Percentiles rank a stretch among this genome's conserved stretches.
These are phyloP conservation scores for Papilio protenor DNA, from an alignment of 2,888 invertebrate genomes.

Conservation along the genomic window DNA sequence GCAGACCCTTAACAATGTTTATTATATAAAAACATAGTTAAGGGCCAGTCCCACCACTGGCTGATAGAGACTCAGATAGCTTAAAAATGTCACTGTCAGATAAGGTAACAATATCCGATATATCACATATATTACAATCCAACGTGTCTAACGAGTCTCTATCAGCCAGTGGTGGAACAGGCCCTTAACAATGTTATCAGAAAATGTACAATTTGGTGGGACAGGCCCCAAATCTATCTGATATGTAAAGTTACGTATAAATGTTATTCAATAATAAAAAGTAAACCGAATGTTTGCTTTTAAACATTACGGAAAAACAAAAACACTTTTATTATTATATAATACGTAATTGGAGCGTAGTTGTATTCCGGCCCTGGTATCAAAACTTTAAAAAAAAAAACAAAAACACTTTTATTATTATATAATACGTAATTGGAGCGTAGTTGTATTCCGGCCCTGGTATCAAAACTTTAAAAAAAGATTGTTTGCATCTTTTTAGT, in stretches of 20 bases:
- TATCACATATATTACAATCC: too few relatives aligned
- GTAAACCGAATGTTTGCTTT: not conserved
- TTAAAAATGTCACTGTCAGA: too few relatives aligned
- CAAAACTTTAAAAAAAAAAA: conserved; percentile 64
- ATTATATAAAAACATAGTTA: too few relatives aligned
- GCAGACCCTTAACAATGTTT: too few relatives aligned
- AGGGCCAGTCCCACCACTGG: too few relatives aligned
- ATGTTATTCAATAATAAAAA: not conserved
- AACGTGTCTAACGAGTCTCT: too few relatives aligned
- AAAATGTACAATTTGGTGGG: too few relatives aligned
- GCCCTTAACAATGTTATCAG: too few relatives aligned
- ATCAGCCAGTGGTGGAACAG: too few relatives aligned
- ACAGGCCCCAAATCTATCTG: too few relatives aligned
- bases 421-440: conserved; percentile 31
- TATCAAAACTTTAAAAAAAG: conserved; percentile 78
- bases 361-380: conserved; percentile 67
- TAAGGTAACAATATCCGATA: too few relatives aligned
- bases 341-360: conserved; percentile 25
- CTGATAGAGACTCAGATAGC: too few relatives aligned
- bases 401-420: conserved; percentile 32
- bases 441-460: conserved; percentile 62
- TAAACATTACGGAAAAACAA: not conserved
- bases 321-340: conserved; percentile 34
- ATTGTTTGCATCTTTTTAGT: conserved; percentile 82
- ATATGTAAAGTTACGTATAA: not conserved